phyloP scores from a whole-genome alignment of 2,797 vertebrate genomes.

The Sebastes minor region DNA sequence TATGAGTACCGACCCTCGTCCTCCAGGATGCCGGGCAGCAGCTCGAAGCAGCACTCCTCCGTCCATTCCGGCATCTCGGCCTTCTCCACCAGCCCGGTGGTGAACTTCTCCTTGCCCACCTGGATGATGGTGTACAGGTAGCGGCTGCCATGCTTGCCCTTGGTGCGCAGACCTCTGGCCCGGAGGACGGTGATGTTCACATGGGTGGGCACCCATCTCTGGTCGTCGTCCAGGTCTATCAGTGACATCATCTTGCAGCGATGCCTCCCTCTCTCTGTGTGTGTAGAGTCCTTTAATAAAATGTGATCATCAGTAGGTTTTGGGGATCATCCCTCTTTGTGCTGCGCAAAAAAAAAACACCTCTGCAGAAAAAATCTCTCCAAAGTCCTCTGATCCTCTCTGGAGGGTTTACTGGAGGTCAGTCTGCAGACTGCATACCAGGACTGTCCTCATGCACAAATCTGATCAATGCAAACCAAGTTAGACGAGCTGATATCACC shows the following conservation, averaged over 20 bases:
- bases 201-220: slow-evolving; percentile 93
- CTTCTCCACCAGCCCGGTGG: slow-evolving; percentile 93
- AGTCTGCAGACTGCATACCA: slow-evolving; percentile 4
- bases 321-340: slow-evolving; percentile 26
- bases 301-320: background rate
- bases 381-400: slow-evolving; percentile 37
- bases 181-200: slow-evolving; percentile 93
- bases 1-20: slow-evolving; percentile 76
- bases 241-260: slow-evolving; percentile 81
- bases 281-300: background rate
- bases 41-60: slow-evolving; percentile 92
- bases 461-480: slow-evolving; percentile 29
- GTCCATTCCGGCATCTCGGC: slow-evolving; percentile 89
- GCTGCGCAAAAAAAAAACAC: slow-evolving; percentile 33
- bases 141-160: slow-evolving; percentile 91
- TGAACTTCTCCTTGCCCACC: slow-evolving; percentile 94
- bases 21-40: slow-evolving; percentile 89
- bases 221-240: slow-evolving; percentile 85
- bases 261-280: background rate
- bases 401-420: slow-evolving; percentile 46
- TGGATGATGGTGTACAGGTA: slow-evolving; percentile 94
- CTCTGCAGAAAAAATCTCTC: slow-evolving; percentile 64
- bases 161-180: slow-evolving; percentile 90
- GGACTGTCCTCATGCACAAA: slow-evolving; percentile 6
- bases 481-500: background rate